A percentile compares a stretch with the other conserved stretches of the same genome.
Conservation (phyloP, 2,797 vertebrate species). For the Tauraco hartlaubi region DNA sequence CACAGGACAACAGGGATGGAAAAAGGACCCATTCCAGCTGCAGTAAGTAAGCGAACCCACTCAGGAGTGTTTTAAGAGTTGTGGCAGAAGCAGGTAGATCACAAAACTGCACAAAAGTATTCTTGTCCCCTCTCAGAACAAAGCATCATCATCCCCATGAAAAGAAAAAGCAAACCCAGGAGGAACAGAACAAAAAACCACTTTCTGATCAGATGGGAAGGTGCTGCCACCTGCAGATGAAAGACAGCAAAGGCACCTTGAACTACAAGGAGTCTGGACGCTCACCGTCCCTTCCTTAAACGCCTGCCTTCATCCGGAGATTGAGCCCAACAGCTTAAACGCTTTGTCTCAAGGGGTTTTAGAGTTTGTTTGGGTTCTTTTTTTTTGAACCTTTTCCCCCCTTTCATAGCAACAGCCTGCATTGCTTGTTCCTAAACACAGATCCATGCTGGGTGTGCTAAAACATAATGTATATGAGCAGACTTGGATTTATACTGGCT, state of each 20-base stretch:
- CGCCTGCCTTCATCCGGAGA: neutral
- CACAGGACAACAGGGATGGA: fast-evolving
- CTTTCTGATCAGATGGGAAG: neutral
- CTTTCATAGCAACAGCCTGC: neutral
- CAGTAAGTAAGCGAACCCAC: neutral
- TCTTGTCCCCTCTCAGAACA: neutral
- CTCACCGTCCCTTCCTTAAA: neutral
- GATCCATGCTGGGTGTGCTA: neutral
- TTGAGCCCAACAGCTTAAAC: neutral
- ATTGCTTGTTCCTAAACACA: neutral
- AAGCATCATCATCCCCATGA: neutral
- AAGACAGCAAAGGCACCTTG: slow-evolving; percentile 5
- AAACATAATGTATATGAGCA: neutral
- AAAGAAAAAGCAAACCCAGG: neutral
- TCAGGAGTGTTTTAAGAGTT: neutral
- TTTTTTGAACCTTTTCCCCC: neutral
- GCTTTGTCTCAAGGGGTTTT: neutral
- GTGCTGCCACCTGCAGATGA: slow-evolving; percentile 69
- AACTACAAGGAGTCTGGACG: neutral
- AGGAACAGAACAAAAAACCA: neutral
- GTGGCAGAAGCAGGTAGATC: fast-evolving
- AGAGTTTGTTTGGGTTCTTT: neutral
- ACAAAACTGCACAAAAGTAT: neutral
- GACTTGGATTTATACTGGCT: neutral
- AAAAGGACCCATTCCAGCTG: neutral